Evolutionary conservation across 2,113 vertebrate species (phyloP).

Genomic region (Coptodon rendalli): DNA sequence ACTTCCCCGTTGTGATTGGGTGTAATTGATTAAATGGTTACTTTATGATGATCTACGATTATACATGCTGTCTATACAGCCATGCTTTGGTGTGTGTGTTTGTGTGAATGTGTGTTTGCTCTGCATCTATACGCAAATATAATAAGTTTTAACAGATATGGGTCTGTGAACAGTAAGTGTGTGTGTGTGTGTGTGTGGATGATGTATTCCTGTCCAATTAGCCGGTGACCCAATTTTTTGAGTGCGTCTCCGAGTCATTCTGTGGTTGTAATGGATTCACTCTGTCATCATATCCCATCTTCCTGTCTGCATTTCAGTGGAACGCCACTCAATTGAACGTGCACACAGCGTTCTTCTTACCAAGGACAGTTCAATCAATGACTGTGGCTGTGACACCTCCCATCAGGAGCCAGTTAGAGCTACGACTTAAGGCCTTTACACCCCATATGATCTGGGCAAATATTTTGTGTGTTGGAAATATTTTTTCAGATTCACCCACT

Average conservation of each 20-base stretch:
- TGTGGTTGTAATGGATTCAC: conserved; percentile 48
- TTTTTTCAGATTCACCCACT: neutral
- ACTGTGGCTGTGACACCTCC: neutral
- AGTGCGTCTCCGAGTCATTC: conserved; percentile 38
- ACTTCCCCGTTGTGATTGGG: neutral
- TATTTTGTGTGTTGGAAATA: neutral
- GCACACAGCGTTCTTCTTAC: conserved; percentile 8
- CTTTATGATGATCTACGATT: conserved; percentile 44
- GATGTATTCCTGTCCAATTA: conserved; percentile 64
- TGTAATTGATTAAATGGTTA: conserved; percentile 51
- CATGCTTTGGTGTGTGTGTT: neutral
- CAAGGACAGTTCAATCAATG: conserved; percentile 46
- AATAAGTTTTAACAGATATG: neutral
- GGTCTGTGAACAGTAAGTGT: neutral
- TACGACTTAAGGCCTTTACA: neutral
- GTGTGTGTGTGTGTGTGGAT: neutral
- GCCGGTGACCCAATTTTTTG: conserved; percentile 62
- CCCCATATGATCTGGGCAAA: neutral
- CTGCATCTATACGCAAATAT: neutral
- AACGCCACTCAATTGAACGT: conserved; percentile 30
- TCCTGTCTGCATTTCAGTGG: conserved; percentile 32
- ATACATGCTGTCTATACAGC: neutral
- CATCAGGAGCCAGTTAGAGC: neutral
- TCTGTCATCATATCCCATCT: conserved; percentile 55
- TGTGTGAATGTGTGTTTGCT: neutral